Evolutionary conservation across 1,140 invertebrate species (phyloP), one percentile per base, ranked within the genome.

Genomic region (Leguminivora glycinivorella): DNA sequence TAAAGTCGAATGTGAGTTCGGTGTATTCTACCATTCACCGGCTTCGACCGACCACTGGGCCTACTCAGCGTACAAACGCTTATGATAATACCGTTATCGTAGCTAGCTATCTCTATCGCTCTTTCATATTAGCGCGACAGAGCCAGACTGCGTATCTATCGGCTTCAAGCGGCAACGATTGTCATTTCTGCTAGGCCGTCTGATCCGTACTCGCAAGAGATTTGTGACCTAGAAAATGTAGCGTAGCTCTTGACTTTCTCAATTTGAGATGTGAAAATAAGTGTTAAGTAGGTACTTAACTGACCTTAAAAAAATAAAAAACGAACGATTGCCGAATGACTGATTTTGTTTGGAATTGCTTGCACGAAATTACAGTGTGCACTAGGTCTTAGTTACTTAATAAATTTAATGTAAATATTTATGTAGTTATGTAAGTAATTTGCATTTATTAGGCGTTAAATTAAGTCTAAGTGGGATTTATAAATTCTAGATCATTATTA

Each of bases 191-290:
- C n/a, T n/a, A n/a, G n/a, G n/a, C n/a, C n/a, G n/a, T n/a, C n/a
- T n/a, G 47, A 52, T 17, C 47, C 7, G 2, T 52, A 52, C 43
- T 52, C 43, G 43, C 43, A 52, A 52, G 43, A 52, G 47, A 52
- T 52, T 52, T 52, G 47, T 52, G 47, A 52, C 47, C 47, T 52
- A 52, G 47, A 52, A 52, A 52, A 52, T 52, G 47, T 10, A 52
- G 47, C 47, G 47, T 19, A 7, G 43, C 47, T 52, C 47, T 52
- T 52, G 47, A 52, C 47, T 52, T 52, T 52, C 47, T 52, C 47
- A 52, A 52, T 52, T 52, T 52, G 19, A 2, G 47, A 52, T 52
- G 19, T 52, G 47, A 4, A 17, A 52, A 52, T 52, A 52, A 52
- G 7, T 52, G 1, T 22, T 22, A 22, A 52, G 47, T 52, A 52